phyloP scores from a whole-genome alignment of 2,113 vertebrate genomes.

The Pongo abelii region DNA sequence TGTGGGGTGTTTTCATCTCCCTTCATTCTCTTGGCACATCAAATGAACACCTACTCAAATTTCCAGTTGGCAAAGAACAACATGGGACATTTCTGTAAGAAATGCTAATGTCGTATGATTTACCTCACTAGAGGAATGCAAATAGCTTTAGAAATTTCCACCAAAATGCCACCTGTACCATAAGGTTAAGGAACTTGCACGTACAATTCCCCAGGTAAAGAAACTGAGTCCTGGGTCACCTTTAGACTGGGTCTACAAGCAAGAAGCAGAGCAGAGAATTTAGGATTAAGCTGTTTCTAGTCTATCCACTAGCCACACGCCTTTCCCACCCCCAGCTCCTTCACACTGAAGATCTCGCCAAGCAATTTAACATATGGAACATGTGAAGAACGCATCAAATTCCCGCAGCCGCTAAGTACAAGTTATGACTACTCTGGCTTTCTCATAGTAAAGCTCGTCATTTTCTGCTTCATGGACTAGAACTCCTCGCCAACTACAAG shows the following conservation, averaged over 20 bases:
- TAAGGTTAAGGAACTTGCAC: background rate
- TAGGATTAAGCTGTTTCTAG: conserved; percentile 47
- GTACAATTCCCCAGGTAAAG: background rate
- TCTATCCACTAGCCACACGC: conserved; percentile 56
- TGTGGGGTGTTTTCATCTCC: conserved; percentile 73
- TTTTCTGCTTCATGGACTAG: conserved; percentile 77
- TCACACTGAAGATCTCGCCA: conserved; percentile 76
- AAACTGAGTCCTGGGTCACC: background rate
- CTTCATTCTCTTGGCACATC: conserved; percentile 76
- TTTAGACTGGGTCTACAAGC: background rate
- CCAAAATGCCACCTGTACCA: conserved; percentile 38
- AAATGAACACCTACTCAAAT: conserved; percentile 79
- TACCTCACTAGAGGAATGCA: conserved; percentile 70
- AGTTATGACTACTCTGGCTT: conserved; percentile 73
- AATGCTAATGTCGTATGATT: conserved; percentile 74
- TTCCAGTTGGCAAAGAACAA: conserved; percentile 78
- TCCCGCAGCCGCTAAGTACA: conserved; percentile 63
- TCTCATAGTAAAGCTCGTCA: conserved; percentile 77
- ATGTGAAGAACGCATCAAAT: conserved; percentile 55
- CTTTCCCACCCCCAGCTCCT: conserved; percentile 64
- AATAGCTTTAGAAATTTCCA: conserved; percentile 57
- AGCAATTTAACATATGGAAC: conserved; percentile 73
- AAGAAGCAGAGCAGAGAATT: conserved; percentile 11
- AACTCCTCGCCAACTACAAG: conserved; percentile 69
- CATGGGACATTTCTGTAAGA: conserved; percentile 76